These are phyloP conservation scores for Oegoconia quadripuncta DNA, from an alignment of 2,888 invertebrate genomes.

Conservation along the genomic window DNA sequence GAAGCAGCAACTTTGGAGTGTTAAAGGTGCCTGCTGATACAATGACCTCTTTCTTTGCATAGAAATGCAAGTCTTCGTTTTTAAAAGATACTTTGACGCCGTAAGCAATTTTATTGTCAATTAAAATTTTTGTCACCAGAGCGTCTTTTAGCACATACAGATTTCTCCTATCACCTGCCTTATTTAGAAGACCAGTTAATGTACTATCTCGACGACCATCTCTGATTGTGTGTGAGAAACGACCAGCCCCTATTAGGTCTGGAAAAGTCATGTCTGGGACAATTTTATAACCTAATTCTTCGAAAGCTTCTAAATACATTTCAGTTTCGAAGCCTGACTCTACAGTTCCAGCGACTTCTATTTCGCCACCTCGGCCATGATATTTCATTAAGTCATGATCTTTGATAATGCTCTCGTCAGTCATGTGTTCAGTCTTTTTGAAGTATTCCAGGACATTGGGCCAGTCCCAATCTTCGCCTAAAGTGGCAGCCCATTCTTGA, in stretches of 20 bases:
- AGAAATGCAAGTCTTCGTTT: conserved; percentile 30
- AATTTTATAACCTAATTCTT: conserved; percentile 46
- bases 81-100: conserved; percentile 39
- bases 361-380: conserved; percentile 51
- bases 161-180: conserved; percentile 32
- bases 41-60: conserved; percentile 48
- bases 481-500: conserved; percentile 50
- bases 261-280: conserved; percentile 64
- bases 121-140: conserved; percentile 44
- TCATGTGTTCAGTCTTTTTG: conserved; percentile 56
- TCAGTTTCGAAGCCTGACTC: conserved; percentile 32
- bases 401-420: conserved; percentile 47
- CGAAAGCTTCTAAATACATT: conserved; percentile 45
- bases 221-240: conserved; percentile 57
- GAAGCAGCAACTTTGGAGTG: conserved; percentile 52
- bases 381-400: conserved; percentile 41
- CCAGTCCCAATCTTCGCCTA: conserved; percentile 54
- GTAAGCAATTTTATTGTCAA: conserved; percentile 36
- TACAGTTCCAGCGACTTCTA: conserved; percentile 47
- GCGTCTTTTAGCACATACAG: conserved; percentile 46
- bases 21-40: conserved; percentile 61
- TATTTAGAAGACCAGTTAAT: conserved; percentile 47
- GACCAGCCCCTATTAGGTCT: conserved; percentile 47
- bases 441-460: conserved; percentile 50
- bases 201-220: conserved; percentile 50